Percentiles rank a stretch among this genome's conserved stretches.
Conservation (phyloP, 2,113 vertebrate species). For the Mastomys coucha region DNA sequence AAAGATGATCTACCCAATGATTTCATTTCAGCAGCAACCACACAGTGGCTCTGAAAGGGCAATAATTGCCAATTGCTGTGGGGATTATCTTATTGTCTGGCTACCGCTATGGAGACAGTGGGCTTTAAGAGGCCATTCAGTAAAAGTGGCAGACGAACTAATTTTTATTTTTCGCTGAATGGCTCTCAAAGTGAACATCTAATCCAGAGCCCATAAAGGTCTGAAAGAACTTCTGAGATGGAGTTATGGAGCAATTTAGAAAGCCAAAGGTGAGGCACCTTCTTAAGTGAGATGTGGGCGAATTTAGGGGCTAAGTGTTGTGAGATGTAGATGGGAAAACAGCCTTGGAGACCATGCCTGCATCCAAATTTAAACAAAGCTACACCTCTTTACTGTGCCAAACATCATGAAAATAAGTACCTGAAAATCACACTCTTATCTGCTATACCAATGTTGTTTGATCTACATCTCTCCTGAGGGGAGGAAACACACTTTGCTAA, state of each 20-base stretch:
- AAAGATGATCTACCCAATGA: slow-evolving; percentile 47
- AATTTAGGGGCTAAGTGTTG: background rate
- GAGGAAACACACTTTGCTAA: background rate
- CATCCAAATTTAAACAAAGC: slow-evolving; percentile 11
- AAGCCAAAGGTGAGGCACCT: background rate
- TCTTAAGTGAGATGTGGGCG: background rate
- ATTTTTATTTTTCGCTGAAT: slow-evolving; percentile 77
- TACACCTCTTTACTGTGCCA: background rate
- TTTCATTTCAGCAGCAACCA: slow-evolving; percentile 57
- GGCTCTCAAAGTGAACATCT: slow-evolving; percentile 34
- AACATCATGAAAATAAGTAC: background rate
- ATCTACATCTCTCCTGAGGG: background rate
- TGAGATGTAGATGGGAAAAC: background rate
- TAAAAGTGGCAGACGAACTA: slow-evolving; percentile 62
- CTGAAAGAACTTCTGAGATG: slow-evolving; percentile 51
- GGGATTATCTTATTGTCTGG: slow-evolving; percentile 79
- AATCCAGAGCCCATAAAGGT: slow-evolving; percentile 58
- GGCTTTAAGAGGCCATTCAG: slow-evolving; percentile 74
- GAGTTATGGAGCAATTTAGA: background rate
- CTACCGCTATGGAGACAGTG: slow-evolving; percentile 66
- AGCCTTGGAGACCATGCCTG: slow-evolving; percentile 10
- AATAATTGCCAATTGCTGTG: slow-evolving; percentile 76
- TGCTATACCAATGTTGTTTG: background rate
- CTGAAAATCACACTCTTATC: background rate
- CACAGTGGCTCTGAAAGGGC: slow-evolving; percentile 79